Base-by-base conservation (phyloP, 2,888 invertebrate species). In the Hybos culiciformis region DNA sequence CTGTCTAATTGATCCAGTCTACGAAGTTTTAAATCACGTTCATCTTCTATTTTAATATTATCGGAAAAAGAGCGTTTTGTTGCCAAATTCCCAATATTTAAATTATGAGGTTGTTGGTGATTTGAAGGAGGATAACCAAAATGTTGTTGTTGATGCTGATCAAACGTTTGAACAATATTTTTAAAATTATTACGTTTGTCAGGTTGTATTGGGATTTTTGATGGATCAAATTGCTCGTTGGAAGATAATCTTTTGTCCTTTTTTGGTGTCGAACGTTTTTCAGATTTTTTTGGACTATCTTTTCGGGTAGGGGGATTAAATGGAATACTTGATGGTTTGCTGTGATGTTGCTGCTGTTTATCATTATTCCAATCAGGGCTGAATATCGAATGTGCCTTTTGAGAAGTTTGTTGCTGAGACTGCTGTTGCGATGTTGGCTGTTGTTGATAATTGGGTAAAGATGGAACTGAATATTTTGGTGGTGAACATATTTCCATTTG, bases 361-460 rank as follows among this genome's bases (percentile, higher is more conserved):
- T 64, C 63, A 43, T 53, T 60, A n/a, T n/a, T n/a, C 59, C 62
- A 63, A 40, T 66, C 67, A 11, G 66, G 65, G 46, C 66, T 66
- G 44, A 66, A 66, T 45, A 66, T 54, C 1, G 66, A 67, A 8
- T 48, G 42, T 29, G 51, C 49, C 17, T 48, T 48, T 19, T 39
- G 39, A n/a, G 24, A 34, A 17, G 21, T 15, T 34, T 46, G 51
- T 34, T 45, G 52, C 39, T 51, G 54, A 24, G 46, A 50, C 23
- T 26, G 45, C 14, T 45, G 47, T 41, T 45, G 48, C n/a, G 45
- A 31, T 12, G 49, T 44, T 12, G 26, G 42, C 17, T 47, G 48
- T 11, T 47, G 42, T 36, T 46, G 45, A n/a, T n/a, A n/a, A n/a
- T n/a, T n/a, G n/a, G n/a, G n/a, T n/a, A n/a, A n/a, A 21, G 42